A percentile compares a stretch with the other conserved stretches of the same genome.
Evolutionary conservation across 2,797 vertebrate genomes (phyloP).

Genomic region (Acipenser transmontanus): DNA sequence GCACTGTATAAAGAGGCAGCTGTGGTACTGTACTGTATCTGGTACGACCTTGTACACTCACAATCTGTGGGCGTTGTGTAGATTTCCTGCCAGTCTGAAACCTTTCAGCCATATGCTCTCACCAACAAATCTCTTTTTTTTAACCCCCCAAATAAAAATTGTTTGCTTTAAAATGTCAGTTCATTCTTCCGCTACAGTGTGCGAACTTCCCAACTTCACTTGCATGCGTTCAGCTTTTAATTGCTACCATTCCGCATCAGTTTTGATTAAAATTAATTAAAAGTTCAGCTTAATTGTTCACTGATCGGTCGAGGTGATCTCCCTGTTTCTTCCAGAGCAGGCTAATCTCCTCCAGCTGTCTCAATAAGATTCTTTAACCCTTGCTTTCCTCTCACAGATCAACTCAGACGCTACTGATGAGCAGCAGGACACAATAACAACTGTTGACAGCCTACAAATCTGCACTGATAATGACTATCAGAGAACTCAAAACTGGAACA

Average conservation of each 20-base stretch:
- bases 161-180: conserved; percentile 43
- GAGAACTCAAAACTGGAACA: too few species aligned
- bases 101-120: neutral
- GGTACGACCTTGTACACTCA: too few species aligned
- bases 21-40: too few species aligned
- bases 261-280: conserved; percentile 41
- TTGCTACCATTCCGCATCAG: conserved; percentile 11
- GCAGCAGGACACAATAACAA: too few species aligned
- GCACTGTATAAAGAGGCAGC: too few species aligned
- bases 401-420: too few species aligned
- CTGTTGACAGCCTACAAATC: too few species aligned
- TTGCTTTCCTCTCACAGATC: conserved; percentile 9
- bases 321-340: conserved; percentile 55
- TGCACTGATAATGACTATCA: too few species aligned
- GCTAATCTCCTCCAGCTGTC: conserved; percentile 61
- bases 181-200: conserved; percentile 40
- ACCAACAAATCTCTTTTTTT: too few species aligned
- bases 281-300: conserved; percentile 49
- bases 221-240: conserved; percentile 26
- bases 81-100: neutral
- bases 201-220: conserved; percentile 50
- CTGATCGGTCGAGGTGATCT: conserved; percentile 29
- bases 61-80: neutral
- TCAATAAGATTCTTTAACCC: conserved; percentile 43
- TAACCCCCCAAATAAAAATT: conserved; percentile 47